Percentiles rank a stretch among this genome's conserved stretches.
phyloP scores from a whole-genome alignment of 2,888 invertebrate species.

The Ectropis crepuscularia region DNA sequence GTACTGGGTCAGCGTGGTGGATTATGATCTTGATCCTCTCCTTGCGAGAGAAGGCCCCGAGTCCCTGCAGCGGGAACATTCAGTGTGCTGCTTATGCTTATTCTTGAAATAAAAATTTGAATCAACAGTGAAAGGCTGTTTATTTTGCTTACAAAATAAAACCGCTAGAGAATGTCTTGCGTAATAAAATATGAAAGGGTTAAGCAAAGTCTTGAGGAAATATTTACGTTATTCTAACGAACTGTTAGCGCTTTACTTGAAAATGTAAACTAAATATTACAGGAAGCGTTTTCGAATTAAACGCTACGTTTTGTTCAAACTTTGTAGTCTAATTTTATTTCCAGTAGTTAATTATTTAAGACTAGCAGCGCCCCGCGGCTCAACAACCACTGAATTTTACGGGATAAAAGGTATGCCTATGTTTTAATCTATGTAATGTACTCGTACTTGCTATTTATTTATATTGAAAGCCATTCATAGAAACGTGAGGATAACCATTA shows the following conservation, averaged over 20 bases:
- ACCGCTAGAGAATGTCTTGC: conserved; percentile 2
- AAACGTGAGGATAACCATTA: too few relatives aligned
- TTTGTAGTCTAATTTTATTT: conserved; percentile 3
- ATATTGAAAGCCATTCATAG: too few relatives aligned
- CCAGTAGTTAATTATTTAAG: background rate
- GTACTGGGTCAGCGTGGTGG: too few relatives aligned
- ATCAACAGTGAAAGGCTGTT: background rate
- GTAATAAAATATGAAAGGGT: conserved; percentile 15
- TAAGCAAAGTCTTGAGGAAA: conserved; percentile 20
- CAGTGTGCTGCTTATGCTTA: background rate
- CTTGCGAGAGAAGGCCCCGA: too few relatives aligned
- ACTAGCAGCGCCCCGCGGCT: too few relatives aligned
- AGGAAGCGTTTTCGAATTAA: conserved; percentile 20
- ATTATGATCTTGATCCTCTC: too few relatives aligned
- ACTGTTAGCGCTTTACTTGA: conserved; percentile 28
- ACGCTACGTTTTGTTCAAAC: conserved; percentile 10
- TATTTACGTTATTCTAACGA: conserved; percentile 35
- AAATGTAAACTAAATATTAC: conserved; percentile 27
- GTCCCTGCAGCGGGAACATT: too few relatives aligned
- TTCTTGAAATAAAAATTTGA: background rate
- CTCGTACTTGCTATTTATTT: too few relatives aligned
- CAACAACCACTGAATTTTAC: too few relatives aligned
- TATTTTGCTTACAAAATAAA: background rate
- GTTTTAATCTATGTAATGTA: too few relatives aligned
- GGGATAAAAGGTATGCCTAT: too few relatives aligned